These are phyloP conservation scores for Philotrypesis tridentata DNA, from an alignment of 1,140 invertebrate genomes.

Conservation along the genomic window DNA sequence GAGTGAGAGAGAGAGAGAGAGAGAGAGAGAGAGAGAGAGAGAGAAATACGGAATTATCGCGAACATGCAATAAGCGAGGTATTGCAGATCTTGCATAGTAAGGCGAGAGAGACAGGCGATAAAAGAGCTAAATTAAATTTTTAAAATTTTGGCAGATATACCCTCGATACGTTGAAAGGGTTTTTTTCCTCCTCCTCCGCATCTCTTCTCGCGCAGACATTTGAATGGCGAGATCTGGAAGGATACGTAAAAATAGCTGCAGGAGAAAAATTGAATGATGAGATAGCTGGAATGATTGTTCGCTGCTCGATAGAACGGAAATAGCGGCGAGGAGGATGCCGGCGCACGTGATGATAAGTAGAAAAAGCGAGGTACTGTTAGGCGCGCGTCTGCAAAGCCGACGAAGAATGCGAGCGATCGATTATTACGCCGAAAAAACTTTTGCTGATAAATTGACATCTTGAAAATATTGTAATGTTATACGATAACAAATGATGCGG, in stretches of 20 bases:
- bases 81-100: background rate
- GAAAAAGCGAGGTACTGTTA: background rate
- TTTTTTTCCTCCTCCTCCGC: background rate
- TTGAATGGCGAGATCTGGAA: background rate
- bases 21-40: too few species aligned
- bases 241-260: background rate
- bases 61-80: background rate
- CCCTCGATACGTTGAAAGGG: background rate
- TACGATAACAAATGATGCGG: background rate
- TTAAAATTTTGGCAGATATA: background rate
- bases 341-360: background rate
- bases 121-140: background rate
- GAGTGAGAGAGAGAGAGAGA: too few species aligned
- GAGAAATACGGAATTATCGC: background rate
- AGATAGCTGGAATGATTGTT: background rate
- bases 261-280: background rate
- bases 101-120: background rate
- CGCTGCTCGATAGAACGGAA: background rate
- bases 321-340: background rate
- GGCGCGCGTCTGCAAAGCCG: background rate
- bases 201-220: background rate
- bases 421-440: background rate
- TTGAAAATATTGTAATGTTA: background rate
- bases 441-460: background rate
- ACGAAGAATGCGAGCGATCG: background rate